These are phyloP conservation scores for Malurus elegans DNA, from an alignment of 2,113 vertebrate genomes.

Conservation along the genomic window DNA sequence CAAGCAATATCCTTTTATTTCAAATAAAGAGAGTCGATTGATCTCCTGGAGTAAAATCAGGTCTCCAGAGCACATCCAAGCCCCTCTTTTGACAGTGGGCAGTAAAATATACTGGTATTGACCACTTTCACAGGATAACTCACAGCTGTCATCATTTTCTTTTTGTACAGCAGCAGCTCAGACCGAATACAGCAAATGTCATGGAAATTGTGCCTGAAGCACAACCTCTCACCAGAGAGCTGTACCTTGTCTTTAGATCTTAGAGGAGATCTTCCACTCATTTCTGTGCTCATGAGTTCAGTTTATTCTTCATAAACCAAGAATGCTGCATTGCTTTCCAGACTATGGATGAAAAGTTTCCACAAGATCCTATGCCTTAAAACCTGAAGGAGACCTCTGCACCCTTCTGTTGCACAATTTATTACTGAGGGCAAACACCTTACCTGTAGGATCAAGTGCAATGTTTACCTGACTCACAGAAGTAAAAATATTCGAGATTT, in stretches of 20 bases:
- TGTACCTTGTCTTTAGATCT: neutral
- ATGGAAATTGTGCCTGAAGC: slow-evolving; percentile 3
- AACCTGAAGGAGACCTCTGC: neutral
- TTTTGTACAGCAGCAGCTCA: neutral
- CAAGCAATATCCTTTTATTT: neutral
- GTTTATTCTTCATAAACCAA: neutral
- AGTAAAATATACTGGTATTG: neutral
- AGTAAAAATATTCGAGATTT: neutral
- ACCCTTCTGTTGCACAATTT: neutral
- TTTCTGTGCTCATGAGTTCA: neutral
- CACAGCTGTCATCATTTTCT: neutral
- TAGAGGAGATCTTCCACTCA: neutral
- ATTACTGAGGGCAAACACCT: neutral
- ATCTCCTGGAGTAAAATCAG: neutral
- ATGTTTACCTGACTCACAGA: neutral
- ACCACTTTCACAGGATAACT: neutral
- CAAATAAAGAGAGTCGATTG: neutral
- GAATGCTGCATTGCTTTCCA: neutral
- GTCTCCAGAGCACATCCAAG: neutral
- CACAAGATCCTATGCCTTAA: neutral
- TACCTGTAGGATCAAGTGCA: neutral
- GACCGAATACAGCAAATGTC: neutral
- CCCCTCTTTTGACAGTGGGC: neutral
- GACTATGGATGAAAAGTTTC: neutral
- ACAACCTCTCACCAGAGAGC: neutral